Evolutionary conservation across 2,113 vertebrate species (phyloP), one percentile per base, ranked within the genome.

Genomic region (Callospermophilus lateralis): DNA sequence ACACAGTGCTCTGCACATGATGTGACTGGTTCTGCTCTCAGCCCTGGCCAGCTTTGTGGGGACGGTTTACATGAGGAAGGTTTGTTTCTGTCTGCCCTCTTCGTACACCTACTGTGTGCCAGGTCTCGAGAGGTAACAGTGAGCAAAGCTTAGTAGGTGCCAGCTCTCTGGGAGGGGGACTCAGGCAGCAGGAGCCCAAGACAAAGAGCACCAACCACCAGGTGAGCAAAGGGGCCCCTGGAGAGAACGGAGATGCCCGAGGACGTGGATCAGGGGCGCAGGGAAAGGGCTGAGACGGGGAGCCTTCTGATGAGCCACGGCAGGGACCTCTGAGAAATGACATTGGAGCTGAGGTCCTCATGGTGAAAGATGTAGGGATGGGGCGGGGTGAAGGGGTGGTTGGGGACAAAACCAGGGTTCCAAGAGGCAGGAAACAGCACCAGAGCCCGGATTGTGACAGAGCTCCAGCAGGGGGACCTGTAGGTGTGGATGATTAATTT

Each of bases 241-340:
- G 8, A 28, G 83, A 32, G 19, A 15, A 39, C 1, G 78, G 68
- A 9, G 42, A 1, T 20, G 12, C 0, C 0, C 8, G 55, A 1
- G 17, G 28, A 12, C 37, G 8, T 2, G 72, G 55, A 10, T n/a
- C 15, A n/a, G 30, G 10, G 48, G 24, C 0, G 0, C 3, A 2
- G 5, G 67, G 55, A 39, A 24, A 83, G 26, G 39, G 20, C 19
- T 2, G 13, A 45, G 42, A 1, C 42, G 6, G 42, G 55, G 11
- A 13, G 39, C 48, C 84, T 70, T 28, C 26, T 6, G 19, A 16
- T 9, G 0, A 48, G 45, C 34, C 42, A 1, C 3, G 13, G 13
- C 58, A 58, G 70, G 24, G 63, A 58, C 77, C 17, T 72, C 76
- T 19, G 19, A 76, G 65, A 65, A 65, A 42, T 0, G 37, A 76